Percentiles rank a stretch among this genome's conserved stretches.
phyloP scores from a whole-genome alignment of 35 echinoderm and acorn worm species.

The Diadema setosum region DNA sequence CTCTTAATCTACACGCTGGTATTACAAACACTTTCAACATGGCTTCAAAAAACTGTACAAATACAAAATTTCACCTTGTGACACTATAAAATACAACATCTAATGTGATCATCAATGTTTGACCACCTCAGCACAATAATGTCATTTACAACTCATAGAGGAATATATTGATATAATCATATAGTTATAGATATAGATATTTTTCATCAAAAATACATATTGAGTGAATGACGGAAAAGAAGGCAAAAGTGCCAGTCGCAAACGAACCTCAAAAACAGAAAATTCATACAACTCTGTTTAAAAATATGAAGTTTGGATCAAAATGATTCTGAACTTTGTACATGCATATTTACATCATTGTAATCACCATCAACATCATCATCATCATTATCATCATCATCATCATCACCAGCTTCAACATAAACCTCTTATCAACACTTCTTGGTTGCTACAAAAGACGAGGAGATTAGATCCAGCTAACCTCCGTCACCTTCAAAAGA shows the following conservation, averaged over 20 bases:
- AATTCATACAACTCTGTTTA: slow-evolving; percentile 6
- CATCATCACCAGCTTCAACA: too few species aligned
- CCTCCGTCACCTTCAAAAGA: too few species aligned
- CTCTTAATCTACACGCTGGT: too few species aligned
- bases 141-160: neutral
- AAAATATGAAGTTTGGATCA: neutral
- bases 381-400: too few species aligned
- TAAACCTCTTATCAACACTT: neutral
- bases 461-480: neutral
- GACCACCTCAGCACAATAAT: too few species aligned
- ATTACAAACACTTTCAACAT: too few species aligned
- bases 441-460: neutral
- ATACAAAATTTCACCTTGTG: too few species aligned
- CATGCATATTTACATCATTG: slow-evolving; percentile 9
- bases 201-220: neutral
- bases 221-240: neutral
- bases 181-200: neutral
- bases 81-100: too few species aligned
- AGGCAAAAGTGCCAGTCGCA: slow-evolving; percentile 9
- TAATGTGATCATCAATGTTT: too few species aligned
- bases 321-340: slow-evolving; percentile 3
- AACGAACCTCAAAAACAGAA: neutral
- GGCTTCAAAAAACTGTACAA: too few species aligned
- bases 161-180: neutral
- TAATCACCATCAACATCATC: too few species aligned